Conservation (phyloP, 2,797 vertebrate genomes). For the Thaleichthys pacificus region DNA sequence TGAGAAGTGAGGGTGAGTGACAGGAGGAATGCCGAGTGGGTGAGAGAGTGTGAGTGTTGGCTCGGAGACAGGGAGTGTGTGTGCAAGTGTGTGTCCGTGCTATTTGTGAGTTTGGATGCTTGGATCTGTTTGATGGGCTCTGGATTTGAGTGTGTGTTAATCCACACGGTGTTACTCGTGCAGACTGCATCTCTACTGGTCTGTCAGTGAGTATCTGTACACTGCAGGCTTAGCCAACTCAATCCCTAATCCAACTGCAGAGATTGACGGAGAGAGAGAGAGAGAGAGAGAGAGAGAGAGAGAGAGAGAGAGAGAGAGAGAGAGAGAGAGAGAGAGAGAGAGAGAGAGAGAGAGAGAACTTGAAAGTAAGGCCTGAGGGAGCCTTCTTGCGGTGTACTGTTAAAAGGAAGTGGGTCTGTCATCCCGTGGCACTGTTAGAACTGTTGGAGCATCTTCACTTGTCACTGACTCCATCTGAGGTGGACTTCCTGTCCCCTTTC, state of each 20-base stretch:
- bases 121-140: constrained; percentile 54
- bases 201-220: constrained; percentile 43
- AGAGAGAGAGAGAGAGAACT: not conserved
- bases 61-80: constrained; percentile 4
- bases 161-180: constrained; percentile 58
- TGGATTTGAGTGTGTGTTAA: constrained; percentile 56
- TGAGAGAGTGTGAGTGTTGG: too few relatives aligned
- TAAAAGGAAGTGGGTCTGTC: too few relatives aligned
- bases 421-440: too few relatives aligned
- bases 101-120: constrained; percentile 5
- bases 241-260: constrained; percentile 52
- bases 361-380: too few relatives aligned
- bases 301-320: not conserved
- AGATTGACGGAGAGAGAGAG: not conserved
- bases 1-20: too few relatives aligned
- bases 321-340: constrained; percentile 5
- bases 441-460: too few relatives aligned
- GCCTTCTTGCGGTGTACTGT: too few relatives aligned
- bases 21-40: too few relatives aligned
- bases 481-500: too few relatives aligned
- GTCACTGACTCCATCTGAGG: too few relatives aligned
- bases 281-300: constrained; percentile 3
- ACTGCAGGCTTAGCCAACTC: constrained; percentile 56
- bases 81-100: constrained; percentile 14
- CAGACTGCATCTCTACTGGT: constrained; percentile 47